Evolutionary conservation across 2,888 invertebrate species (phyloP).

Genomic region (Nomada lathburiana): DNA sequence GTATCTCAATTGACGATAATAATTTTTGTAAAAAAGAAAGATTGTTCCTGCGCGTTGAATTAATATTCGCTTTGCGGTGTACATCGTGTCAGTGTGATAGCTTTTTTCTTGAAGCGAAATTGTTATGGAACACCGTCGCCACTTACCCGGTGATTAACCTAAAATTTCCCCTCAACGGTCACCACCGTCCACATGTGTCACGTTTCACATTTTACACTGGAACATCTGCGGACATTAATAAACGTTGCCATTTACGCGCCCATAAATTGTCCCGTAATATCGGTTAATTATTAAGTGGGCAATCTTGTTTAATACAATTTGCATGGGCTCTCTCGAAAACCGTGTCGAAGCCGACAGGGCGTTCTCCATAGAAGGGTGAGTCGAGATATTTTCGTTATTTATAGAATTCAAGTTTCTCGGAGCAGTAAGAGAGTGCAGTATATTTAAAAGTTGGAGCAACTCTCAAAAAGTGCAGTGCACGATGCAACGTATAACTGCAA

Average conservation of each 20-base stretch:
- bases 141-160: conserved; percentile 22
- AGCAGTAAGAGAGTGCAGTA: conserved; percentile 42
- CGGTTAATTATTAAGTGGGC: conserved; percentile 44
- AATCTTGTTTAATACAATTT: conserved; percentile 45
- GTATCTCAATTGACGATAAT: too few species aligned
- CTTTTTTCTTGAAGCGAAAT: neutral
- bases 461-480: conserved; percentile 48
- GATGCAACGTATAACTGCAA: conserved; percentile 45
- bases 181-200: neutral
- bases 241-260: conserved; percentile 11
- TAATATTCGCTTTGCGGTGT: conserved; percentile 1
- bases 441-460: conserved; percentile 54
- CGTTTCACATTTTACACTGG: conserved; percentile 10
- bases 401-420: conserved; percentile 52
- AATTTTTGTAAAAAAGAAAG: too few species aligned
- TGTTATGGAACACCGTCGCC: neutral
- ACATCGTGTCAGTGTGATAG: neutral
- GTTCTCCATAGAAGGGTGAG: conserved; percentile 34
- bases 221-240: conserved; percentile 2
- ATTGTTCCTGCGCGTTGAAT: neutral
- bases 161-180: conserved; percentile 1
- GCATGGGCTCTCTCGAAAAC: conserved; percentile 18
- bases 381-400: conserved; percentile 59
- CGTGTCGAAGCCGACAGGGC: conserved; percentile 7
- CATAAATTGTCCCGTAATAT: conserved; percentile 33